Conservation (phyloP, 1,140 invertebrate genomes). For the Pseudomyrmex pallidus region DNA sequence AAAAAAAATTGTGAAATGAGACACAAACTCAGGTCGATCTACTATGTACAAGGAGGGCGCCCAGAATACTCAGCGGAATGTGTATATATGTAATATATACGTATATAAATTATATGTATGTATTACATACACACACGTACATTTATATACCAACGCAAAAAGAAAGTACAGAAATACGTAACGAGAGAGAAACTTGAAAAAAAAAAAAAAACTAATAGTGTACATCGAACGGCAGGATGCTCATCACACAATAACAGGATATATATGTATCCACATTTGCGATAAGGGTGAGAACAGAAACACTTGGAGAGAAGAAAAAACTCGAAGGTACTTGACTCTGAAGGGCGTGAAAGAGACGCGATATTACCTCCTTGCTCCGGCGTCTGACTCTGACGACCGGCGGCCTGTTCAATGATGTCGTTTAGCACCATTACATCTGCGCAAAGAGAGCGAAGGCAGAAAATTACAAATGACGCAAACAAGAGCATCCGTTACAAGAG, state of each 20-base stretch:
- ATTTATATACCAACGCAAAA: conserved; percentile 13
- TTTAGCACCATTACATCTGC: conserved; percentile 98
- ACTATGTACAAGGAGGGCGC: conserved; percentile 66
- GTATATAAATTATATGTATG: too few species aligned
- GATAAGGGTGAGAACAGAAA: conserved; percentile 16
- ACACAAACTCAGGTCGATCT: conserved; percentile 47
- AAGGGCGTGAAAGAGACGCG: conserved; percentile 7
- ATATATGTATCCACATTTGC: conserved; percentile 49
- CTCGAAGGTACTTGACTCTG: conserved; percentile 58
- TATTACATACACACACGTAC: too few species aligned
- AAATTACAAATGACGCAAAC: too few species aligned
- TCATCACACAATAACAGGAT: conserved; percentile 52
- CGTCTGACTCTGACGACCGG: conserved; percentile 92
- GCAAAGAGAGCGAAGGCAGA: conserved; percentile 72
- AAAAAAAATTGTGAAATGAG: background rate
- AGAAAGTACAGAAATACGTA: background rate
- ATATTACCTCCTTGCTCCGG: conserved; percentile 94
- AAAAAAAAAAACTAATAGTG: background rate
- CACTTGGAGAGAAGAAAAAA: background rate
- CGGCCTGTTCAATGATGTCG: conserved; percentile 98
- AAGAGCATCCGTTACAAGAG: too few species aligned
- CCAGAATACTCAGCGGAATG: conserved; percentile 57
- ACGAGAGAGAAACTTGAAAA: conserved; percentile 6
- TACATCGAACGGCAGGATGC: conserved; percentile 58
- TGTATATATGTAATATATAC: background rate